Percentiles rank a stretch among this genome's conserved stretches.
These are phyloP conservation scores for Lepidocyrtinus sp. DNA, from an alignment of 2,888 invertebrate genomes.

Conservation along the genomic window DNA sequence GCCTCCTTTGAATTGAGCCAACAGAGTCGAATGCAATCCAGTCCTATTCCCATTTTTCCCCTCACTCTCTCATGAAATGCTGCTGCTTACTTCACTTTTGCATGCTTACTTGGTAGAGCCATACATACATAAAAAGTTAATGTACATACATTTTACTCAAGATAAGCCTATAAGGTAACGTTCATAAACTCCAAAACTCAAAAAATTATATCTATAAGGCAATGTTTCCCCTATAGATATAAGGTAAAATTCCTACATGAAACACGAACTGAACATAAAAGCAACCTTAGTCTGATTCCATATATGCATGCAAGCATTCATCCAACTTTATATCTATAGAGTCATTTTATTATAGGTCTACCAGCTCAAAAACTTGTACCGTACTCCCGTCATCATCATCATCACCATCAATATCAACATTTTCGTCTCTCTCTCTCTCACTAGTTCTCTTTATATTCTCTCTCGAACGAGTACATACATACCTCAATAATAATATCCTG, in stretches of 20 bases:
- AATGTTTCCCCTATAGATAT: not conserved
- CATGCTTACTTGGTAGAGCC: too few species aligned
- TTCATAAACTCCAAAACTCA: not conserved
- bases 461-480: not conserved
- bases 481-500: not conserved
- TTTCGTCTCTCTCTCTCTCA: not conserved
- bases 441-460: not conserved
- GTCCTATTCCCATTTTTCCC: conserved; percentile 50
- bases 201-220: not conserved
- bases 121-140: conserved; percentile 15
- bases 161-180: not conserved
- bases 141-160: not conserved
- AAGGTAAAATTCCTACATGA: not conserved
- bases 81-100: too few species aligned
- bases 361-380: not conserved
- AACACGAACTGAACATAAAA: not conserved
- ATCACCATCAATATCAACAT: not conserved
- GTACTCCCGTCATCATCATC: not conserved
- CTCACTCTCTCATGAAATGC: not conserved
- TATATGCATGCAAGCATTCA: not conserved
- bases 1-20: conserved; percentile 52
- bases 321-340: not conserved
- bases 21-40: conserved; percentile 39
- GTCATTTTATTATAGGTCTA: not conserved
- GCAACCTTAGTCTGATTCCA: not conserved